A percentile compares a stretch with the other conserved stretches of the same genome.
These are phyloP conservation scores for Patella ulyssiponensis DNA, from an alignment of 2,888 invertebrate species.

Conservation along the genomic window DNA sequence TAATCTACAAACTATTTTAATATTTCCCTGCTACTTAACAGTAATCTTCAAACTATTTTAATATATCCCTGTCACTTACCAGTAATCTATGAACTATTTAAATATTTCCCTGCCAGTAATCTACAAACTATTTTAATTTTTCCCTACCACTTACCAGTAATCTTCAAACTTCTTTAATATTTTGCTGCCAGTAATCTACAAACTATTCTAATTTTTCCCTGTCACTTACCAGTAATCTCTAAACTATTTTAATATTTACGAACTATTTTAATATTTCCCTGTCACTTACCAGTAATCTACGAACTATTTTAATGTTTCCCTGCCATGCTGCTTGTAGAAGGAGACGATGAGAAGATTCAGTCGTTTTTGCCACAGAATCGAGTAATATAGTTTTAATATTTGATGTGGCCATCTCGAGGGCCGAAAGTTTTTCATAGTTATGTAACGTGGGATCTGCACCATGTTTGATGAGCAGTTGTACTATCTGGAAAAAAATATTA, in stretches of 20 bases:
- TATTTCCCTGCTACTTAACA: no score
- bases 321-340: conserved; percentile 71
- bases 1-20: no score
- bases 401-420: conserved; percentile 67
- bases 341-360: conserved; percentile 60
- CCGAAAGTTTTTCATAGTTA: conserved; percentile 68
- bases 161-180: conserved; percentile 55
- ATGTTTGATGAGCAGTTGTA: conserved; percentile 63
- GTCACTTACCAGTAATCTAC: conserved; percentile 63
- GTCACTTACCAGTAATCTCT: conserved; percentile 52
- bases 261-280: conserved; percentile 65
- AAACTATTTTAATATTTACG: conserved; percentile 23
- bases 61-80: no score
- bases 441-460: conserved; percentile 69
- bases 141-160: conserved; percentile 29
- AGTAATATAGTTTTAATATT: conserved; percentile 62
- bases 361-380: conserved; percentile 60
- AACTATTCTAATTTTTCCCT: conserved; percentile 65
- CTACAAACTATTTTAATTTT: no score
- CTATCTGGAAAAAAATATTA: conserved; percentile 54
- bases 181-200: conserved; percentile 68
- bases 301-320: conserved; percentile 64
- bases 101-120: no score
- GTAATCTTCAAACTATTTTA: no score
- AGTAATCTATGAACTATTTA: no score